phyloP scores from a whole-genome alignment of 2,797 vertebrate genomes.

The Anguilla anguilla region DNA sequence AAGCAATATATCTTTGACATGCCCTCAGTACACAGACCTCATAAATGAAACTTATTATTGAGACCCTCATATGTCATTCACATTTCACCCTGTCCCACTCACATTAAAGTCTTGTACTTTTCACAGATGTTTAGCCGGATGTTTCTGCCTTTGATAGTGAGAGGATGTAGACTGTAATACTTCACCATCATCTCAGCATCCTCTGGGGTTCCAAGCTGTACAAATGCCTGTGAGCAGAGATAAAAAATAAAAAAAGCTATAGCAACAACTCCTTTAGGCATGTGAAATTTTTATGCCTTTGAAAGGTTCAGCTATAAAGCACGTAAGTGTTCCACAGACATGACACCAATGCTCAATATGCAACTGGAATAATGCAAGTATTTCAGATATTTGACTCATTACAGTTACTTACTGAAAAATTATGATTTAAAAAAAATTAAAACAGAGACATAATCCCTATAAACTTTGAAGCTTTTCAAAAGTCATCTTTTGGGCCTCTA shows the following conservation, averaged over 20 bases:
- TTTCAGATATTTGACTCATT: too few relatives aligned
- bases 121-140: conserved; percentile 91
- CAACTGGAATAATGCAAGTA: too few relatives aligned
- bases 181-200: conserved; percentile 92
- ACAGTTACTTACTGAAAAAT: too few relatives aligned
- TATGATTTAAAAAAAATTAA: too few relatives aligned
- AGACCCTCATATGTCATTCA: neutral
- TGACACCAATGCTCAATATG: too few relatives aligned
- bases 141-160: conserved; percentile 82
- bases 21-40: neutral
- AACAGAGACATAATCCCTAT: too few relatives aligned
- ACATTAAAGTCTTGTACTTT: conserved; percentile 92
- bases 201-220: conserved; percentile 88
- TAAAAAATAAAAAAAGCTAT: neutral
- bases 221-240: conserved; percentile 79
- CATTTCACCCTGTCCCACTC: conserved; percentile 44
- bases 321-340: too few relatives aligned
- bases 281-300: neutral
- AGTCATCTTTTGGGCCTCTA: neutral
- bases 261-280: neutral
- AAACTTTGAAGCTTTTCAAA: neutral
- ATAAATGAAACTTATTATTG: neutral
- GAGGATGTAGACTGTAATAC: conserved; percentile 85
- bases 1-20: neutral
- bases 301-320: too few relatives aligned